These are phyloP conservation scores for Megaceryle maxima DNA, from an alignment of 2,113 vertebrate genomes.

Conservation along the genomic window DNA sequence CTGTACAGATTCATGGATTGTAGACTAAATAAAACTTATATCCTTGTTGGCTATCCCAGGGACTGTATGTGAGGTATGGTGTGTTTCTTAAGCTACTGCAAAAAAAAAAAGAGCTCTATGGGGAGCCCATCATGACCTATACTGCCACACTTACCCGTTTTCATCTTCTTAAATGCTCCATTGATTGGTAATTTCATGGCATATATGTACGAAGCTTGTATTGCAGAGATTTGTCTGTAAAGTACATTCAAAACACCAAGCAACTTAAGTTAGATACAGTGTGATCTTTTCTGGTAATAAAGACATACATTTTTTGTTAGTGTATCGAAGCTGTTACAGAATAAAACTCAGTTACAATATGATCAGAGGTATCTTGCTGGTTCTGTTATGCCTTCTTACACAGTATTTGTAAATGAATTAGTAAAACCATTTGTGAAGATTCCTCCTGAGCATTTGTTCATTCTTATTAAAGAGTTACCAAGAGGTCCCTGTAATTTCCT, in stretches of 20 bases:
- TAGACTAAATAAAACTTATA: neutral
- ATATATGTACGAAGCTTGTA: neutral
- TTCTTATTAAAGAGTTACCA: slow-evolving; percentile 6
- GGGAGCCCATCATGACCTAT: neutral
- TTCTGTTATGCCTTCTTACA: neutral
- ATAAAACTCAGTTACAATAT: neutral
- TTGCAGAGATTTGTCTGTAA: neutral
- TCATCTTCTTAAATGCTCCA: neutral
- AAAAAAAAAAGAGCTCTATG: neutral
- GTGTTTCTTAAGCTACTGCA: neutral
- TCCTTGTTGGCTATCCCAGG: neutral
- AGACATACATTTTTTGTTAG: neutral
- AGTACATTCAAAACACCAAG: neutral
- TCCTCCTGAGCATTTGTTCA: slow-evolving; percentile 52
- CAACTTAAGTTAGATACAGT: neutral
- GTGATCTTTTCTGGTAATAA: neutral
- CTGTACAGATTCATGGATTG: neutral
- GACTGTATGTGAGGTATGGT: neutral
- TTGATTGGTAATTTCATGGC: neutral
- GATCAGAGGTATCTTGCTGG: neutral
- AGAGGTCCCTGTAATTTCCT: neutral
- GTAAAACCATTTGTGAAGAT: neutral
- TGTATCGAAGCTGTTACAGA: neutral
- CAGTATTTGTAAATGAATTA: neutral
- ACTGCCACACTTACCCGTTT: neutral